Conservation (phyloP, 2,888 invertebrate species). For the Drosophila mulleri region DNA sequence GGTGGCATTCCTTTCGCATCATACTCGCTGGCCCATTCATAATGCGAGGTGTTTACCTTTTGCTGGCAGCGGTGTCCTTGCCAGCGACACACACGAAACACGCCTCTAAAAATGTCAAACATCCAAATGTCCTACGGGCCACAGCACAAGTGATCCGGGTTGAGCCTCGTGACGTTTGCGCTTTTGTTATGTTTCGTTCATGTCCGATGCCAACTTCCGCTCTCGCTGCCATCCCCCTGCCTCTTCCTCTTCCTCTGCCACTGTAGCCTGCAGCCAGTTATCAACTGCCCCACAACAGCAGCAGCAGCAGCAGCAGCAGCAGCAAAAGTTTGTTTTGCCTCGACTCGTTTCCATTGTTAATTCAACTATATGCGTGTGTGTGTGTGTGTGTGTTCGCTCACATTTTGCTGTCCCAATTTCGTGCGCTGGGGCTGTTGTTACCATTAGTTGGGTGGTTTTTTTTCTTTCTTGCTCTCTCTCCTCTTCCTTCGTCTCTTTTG, state of each 20-base stretch:
- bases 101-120: conserved; percentile 33
- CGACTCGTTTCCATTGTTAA: conserved; percentile 54
- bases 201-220: conserved; percentile 60
- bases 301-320: conserved; percentile 3
- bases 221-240: conserved; percentile 8
- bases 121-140: conserved; percentile 27
- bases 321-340: conserved; percentile 9
- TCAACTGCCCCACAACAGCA: conserved; percentile 33
- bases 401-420: conserved; percentile 55
- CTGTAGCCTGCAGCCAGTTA: conserved; percentile 31
- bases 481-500: conserved; percentile 1
- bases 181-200: conserved; percentile 44
- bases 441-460: conserved; percentile 10
- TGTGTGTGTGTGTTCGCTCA: conserved; percentile 14
- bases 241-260: neutral
- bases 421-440: conserved; percentile 29
- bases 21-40: conserved; percentile 50
- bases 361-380: conserved; percentile 34
- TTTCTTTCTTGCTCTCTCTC: neutral
- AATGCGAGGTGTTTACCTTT: conserved; percentile 66
- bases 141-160: neutral
- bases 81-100: conserved; percentile 34
- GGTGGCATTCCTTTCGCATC: conserved; percentile 41
- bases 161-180: conserved; percentile 56
- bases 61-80: conserved; percentile 60